Percentiles rank a stretch among this genome's conserved stretches.
phyloP scores from a whole-genome alignment of 2,888 invertebrate genomes.

The Aleiodes alternator region DNA sequence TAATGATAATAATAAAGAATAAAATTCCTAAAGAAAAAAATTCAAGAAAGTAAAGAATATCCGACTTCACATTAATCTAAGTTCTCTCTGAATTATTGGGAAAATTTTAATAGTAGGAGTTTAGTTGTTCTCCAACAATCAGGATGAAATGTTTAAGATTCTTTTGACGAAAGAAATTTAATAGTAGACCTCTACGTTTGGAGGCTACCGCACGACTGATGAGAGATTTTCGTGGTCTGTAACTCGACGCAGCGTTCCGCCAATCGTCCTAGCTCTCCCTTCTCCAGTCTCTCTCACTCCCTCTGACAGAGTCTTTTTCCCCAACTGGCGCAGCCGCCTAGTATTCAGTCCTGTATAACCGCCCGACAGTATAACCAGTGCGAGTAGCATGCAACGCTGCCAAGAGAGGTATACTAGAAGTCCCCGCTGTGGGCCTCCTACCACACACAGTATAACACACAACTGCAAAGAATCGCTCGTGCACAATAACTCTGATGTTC shows the following conservation, averaged over 20 bases:
- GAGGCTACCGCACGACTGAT: constrained; percentile 72
- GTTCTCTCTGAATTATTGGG: neutral
- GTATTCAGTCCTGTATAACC: constrained; percentile 39
- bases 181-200: constrained; percentile 62
- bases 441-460: neutral
- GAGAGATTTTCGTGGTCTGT: constrained; percentile 70
- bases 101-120: neutral
- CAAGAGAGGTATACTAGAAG: constrained; percentile 25
- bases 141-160: neutral
- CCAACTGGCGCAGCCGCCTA: constrained; percentile 43
- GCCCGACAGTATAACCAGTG: constrained; percentile 26
- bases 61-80: constrained; percentile 8
- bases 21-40: neutral
- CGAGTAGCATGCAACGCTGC: constrained; percentile 48
- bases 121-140: neutral
- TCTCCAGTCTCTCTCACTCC: constrained; percentile 56
- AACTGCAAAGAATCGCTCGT: constrained; percentile 51
- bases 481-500: constrained; percentile 60
- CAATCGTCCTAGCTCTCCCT: constrained; percentile 68
- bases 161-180: constrained; percentile 20
- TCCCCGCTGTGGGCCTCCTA: constrained; percentile 35
- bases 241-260: constrained; percentile 71
- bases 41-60: neutral
- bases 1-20: too few relatives aligned
- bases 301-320: constrained; percentile 38